Conservation (phyloP, 1,140 invertebrate genomes). For the Laodelphax striatellus region DNA sequence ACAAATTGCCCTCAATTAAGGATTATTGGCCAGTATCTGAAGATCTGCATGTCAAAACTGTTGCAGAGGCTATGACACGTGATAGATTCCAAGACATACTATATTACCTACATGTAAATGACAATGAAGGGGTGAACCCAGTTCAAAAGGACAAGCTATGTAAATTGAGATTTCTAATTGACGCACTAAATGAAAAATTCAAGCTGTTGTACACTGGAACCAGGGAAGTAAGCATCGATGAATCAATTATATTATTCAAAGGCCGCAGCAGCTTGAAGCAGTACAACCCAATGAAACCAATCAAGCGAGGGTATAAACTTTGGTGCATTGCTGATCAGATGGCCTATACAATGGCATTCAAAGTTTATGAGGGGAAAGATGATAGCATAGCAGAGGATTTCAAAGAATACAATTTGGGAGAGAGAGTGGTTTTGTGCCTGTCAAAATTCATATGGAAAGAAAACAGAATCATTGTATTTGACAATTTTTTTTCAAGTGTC, state of each 20-base stretch:
- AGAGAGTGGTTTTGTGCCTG: slow-evolving; percentile 13
- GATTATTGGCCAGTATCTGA: neutral
- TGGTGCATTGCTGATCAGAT: slow-evolving; percentile 13
- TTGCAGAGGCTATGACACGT: slow-evolving; percentile 9
- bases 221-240: slow-evolving; percentile 11
- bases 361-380: slow-evolving; percentile 18
- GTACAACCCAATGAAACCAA: slow-evolving; percentile 28
- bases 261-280: slow-evolving; percentile 24
- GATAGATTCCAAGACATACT: slow-evolving; percentile 8
- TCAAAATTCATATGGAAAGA: slow-evolving; percentile 8
- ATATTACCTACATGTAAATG: slow-evolving; percentile 5
- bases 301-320: slow-evolving; percentile 22
- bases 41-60: slow-evolving; percentile 5
- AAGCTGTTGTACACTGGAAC: slow-evolving; percentile 10
- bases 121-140: neutral
- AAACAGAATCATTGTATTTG: slow-evolving; percentile 11
- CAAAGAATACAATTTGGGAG: slow-evolving; percentile 5
- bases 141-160: slow-evolving; percentile 2
- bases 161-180: slow-evolving; percentile 5
- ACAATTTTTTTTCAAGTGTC: slow-evolving; percentile 18
- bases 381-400: slow-evolving; percentile 2
- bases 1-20: neutral
- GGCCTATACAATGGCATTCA: slow-evolving; percentile 16
- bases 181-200: slow-evolving; percentile 10
- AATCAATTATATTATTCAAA: slow-evolving; percentile 23